These are phyloP conservation scores for Salarias fasciatus DNA, from an alignment of 2,797 vertebrate species.

Conservation along the genomic window DNA sequence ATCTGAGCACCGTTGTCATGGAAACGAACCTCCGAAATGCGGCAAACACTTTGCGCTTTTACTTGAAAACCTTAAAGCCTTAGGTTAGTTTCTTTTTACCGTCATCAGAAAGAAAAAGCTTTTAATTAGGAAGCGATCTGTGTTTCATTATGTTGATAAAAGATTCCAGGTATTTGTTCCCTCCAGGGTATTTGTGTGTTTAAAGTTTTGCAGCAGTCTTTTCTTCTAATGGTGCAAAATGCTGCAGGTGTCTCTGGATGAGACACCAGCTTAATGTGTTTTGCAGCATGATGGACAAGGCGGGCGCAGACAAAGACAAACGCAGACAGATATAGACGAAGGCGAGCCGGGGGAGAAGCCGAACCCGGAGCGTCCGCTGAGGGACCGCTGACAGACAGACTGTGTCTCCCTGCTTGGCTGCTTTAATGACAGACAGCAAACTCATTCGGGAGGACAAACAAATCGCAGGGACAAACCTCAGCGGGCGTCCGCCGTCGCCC, in stretches of 20 bases:
- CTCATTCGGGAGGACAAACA: conserved; percentile 48
- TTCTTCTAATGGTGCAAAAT: too few species aligned
- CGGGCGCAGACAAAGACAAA: conserved; percentile 8
- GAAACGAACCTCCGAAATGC: too few species aligned
- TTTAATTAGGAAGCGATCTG: too few species aligned
- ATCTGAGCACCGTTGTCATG: too few species aligned
- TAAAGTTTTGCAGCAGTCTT: too few species aligned
- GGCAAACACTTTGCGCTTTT: too few species aligned
- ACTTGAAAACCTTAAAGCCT: too few species aligned
- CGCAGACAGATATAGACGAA: conserved; percentile 24
- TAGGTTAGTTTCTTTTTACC: too few species aligned
- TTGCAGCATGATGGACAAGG: conserved; percentile 24
- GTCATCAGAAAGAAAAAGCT: too few species aligned
- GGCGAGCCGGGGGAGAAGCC: neutral
- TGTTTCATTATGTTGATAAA: too few species aligned
- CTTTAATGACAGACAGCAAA: conserved; percentile 46
- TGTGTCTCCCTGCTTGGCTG: conserved; percentile 32
- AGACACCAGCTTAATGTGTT: conserved; percentile 26
- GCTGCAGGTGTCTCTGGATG: conserved; percentile 13
- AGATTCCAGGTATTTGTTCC: too few species aligned
- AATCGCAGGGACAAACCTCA: conserved; percentile 38
- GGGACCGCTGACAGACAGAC: conserved; percentile 12
- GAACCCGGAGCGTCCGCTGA: conserved; percentile 10
- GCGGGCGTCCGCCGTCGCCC: conserved; percentile 11
- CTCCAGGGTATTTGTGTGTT: too few species aligned